These are phyloP conservation scores for Gallirallus australis DNA, from an alignment of 2,797 vertebrate genomes.

Conservation along the genomic window DNA sequence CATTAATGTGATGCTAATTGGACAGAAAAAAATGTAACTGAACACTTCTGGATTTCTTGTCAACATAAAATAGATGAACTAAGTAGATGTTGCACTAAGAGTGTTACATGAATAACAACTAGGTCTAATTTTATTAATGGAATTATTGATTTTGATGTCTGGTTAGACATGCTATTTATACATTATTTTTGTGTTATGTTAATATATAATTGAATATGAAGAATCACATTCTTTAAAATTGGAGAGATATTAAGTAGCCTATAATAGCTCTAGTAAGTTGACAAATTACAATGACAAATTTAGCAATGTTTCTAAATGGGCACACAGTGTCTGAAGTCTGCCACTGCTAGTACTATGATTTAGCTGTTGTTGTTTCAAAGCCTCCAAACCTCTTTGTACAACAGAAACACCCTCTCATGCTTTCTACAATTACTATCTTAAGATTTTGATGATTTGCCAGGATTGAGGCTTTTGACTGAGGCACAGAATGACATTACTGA, in stretches of 20 bases:
- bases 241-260: background rate
- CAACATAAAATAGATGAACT: conserved; percentile 14
- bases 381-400: background rate
- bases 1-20: conserved; percentile 58
- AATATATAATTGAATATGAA: background rate
- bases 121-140: conserved; percentile 9
- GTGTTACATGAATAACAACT: conserved; percentile 46
- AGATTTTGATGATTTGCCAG: background rate
- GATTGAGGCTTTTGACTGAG: background rate
- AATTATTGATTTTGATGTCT: background rate
- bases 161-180: background rate
- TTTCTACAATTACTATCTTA: background rate
- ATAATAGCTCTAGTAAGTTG: background rate
- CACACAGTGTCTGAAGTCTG: background rate
- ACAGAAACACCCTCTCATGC: background rate
- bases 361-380: accelerated
- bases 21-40: background rate
- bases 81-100: conserved; percentile 50
- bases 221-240: background rate
- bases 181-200: background rate
- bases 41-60: conserved; percentile 37
- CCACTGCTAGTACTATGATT: background rate
- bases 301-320: background rate
- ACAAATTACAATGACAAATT: accelerated
- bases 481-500: background rate